Conservation (phyloP, 2,113 vertebrate species). For the Glareola pratincola region DNA sequence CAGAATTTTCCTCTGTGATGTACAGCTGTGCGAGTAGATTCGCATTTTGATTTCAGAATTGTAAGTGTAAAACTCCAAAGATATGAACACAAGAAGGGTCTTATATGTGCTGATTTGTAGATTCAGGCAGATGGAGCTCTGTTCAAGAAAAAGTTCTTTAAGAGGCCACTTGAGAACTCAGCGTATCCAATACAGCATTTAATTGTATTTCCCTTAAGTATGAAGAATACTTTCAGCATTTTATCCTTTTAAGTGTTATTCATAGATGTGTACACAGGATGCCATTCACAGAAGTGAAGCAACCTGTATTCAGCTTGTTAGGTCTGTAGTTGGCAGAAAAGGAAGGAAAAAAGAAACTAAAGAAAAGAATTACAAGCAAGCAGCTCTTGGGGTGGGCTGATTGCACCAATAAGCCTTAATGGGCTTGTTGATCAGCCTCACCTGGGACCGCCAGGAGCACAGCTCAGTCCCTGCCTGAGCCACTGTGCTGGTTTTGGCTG, state of each 20-base stretch:
- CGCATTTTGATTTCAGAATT: not conserved
- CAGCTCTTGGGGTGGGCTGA: not conserved
- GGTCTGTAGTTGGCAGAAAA: not conserved
- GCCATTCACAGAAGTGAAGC: not conserved
- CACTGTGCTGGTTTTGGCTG: not conserved
- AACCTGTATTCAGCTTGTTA: not conserved
- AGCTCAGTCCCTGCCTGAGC: not conserved
- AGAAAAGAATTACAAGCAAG: not conserved
- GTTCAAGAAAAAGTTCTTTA: not conserved
- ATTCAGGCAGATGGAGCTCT: not conserved
- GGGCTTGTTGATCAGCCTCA: not conserved
- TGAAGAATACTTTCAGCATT: not conserved
- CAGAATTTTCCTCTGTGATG: not conserved
- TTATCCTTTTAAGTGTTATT: not conserved
- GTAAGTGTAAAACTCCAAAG: not conserved
- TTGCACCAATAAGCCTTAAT: not conserved
- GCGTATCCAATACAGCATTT: not conserved
- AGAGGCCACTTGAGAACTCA: not conserved
- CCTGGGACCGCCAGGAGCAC: fast-evolving
- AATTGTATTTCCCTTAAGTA: not conserved
- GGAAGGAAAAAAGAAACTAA: not conserved
- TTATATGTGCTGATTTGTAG: not conserved
- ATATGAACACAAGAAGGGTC: not conserved
- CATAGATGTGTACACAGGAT: not conserved
- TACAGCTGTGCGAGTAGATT: not conserved